These are phyloP conservation scores for Zaprionus inermis DNA, from an alignment of 1,140 invertebrate species.

Conservation along the genomic window DNA sequence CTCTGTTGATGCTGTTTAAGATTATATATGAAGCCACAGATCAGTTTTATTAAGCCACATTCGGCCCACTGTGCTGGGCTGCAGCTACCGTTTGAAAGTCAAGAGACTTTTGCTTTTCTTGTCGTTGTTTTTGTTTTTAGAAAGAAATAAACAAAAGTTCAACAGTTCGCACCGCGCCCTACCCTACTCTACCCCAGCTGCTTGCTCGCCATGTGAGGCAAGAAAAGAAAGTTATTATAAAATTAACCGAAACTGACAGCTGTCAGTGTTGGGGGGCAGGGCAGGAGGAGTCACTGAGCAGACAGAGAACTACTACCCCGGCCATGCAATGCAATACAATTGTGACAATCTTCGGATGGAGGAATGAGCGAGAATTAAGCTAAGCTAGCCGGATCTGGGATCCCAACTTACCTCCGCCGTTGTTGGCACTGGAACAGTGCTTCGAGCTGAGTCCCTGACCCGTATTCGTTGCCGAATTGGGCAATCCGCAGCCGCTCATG, in stretches of 20 bases:
- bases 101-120: conserved; percentile 75
- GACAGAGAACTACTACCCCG: conserved; percentile 18
- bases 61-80: conserved; percentile 42
- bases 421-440: conserved; percentile 85
- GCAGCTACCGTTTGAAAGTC: conserved; percentile 70
- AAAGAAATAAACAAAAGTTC: conserved; percentile 79
- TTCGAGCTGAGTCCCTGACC: conserved; percentile 79
- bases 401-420: conserved; percentile 86
- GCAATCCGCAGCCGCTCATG: conserved; percentile 85
- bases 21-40: no score
- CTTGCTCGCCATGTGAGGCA: conserved; percentile 54
- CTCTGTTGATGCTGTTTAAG: no score
- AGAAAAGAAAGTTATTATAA: conserved; percentile 82
- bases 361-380: not conserved
- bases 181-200: not conserved
- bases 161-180: conserved; percentile 57
- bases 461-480: conserved; percentile 80
- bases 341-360: conserved; percentile 58
- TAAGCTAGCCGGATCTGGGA: conserved; percentile 5
- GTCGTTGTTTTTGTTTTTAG: conserved; percentile 63
- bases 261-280: conserved; percentile 38
- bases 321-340: conserved; percentile 38
- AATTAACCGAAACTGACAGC: conserved; percentile 71
- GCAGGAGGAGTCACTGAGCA: conserved; percentile 15
- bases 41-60: no score